phyloP scores from a whole-genome alignment of 2,888 invertebrate genomes.

The Caenorhabditis panamensis region DNA sequence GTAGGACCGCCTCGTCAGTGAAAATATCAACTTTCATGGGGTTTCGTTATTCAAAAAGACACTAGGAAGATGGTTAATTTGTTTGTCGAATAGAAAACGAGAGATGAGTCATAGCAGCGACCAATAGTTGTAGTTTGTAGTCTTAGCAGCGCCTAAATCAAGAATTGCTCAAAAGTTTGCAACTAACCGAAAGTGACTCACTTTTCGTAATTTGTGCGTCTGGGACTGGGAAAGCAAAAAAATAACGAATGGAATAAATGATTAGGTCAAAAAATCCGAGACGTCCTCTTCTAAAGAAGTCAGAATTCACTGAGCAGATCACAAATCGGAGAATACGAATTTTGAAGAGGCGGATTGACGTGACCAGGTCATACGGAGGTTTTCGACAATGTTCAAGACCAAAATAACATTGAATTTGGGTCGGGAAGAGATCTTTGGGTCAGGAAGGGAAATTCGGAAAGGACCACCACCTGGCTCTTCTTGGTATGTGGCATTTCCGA shows the following conservation, averaged over 20 bases:
- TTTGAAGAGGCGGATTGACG: neutral
- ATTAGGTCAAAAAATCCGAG: conserved; percentile 1
- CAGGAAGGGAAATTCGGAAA: no score
- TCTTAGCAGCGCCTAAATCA: no score
- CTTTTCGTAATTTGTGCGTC: neutral
- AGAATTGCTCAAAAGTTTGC: no score
- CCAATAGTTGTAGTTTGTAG: no score
- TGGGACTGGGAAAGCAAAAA: neutral
- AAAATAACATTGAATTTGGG: no score
- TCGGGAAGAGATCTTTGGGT: no score
- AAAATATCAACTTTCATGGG: neutral
- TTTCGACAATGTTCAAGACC: no score
- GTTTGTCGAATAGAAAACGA: neutral
- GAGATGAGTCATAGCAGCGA: no score
- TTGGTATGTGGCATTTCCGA: neutral
- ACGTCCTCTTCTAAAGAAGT: neutral
- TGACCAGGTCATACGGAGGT: neutral
- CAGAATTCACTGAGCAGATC: neutral
- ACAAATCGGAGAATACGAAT: conserved; percentile 1
- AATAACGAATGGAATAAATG: neutral
- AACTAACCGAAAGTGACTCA: no score
- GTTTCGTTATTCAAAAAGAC: neutral
- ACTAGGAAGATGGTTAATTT: neutral
- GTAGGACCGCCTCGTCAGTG: no score
- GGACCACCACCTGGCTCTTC: neutral